Evolutionary conservation across 35 echinoderm and acorn worm species (phyloP), one percentile per base, ranked within the genome.

Genomic region (Stichopus chloronotus): DNA sequence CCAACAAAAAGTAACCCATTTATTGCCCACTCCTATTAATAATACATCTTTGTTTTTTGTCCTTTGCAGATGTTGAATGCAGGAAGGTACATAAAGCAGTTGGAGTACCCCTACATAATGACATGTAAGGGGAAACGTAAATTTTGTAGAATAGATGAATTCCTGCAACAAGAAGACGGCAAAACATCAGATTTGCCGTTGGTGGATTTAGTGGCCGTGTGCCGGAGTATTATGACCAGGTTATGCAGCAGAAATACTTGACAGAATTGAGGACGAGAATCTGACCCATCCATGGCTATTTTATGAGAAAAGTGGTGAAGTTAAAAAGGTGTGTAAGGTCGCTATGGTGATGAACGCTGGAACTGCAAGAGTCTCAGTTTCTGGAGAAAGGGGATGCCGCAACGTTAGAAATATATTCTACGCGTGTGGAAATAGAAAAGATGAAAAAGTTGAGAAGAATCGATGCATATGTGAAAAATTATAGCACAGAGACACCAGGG

Each of bases 291-390:
- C 63, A 68, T 17, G 63, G 63, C 63, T 68, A 68, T 68, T 68
- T 68, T 68, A 68, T 68, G 63, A 9, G 63, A 68, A 68, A 68
- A 68, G 17, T 68, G 63, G 63, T 68, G 63, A 68, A 68, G 63
- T 68, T 68, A 68, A 68, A 68, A 68, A 68, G 63, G 63, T 68
- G 63, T 68, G 63, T 68, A 68, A 68, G 63, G 63, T 68, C 63
- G 63, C 63, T 68, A 68, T 68, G 63, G 63, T 68, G 63, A 68
- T 68, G 63, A 68, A 68, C 63, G 63, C 63, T 68, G 63, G 63
- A 68, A 68, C 63, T 68, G 63, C 17, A 68, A 68, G 63, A 68
- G 8, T 17, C 63, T n/a, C n/a, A n/a, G n/a, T n/a, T n/a, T n/a
- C n/a, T n/a, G n/a, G n/a, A n/a, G n/a, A n/a, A n/a, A n/a, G n/a